Percentiles rank a stretch among this genome's conserved stretches.
Evolutionary conservation across 2,888 invertebrate species (phyloP).

Genomic region (Cordilura impudica): DNA sequence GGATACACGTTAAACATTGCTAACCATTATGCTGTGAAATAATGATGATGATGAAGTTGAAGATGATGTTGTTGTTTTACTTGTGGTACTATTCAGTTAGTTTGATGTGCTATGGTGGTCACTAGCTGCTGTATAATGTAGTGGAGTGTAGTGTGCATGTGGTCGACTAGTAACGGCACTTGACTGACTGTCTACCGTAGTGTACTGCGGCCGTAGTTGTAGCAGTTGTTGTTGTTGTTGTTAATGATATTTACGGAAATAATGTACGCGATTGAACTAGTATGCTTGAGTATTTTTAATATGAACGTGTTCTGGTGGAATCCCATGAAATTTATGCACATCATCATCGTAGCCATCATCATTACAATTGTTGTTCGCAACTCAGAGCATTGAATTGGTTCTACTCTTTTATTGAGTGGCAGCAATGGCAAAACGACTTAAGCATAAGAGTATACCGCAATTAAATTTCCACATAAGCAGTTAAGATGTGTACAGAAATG

Average conservation of each 20-base stretch:
- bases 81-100: slow-evolving; percentile 8
- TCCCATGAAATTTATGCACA: slow-evolving; percentile 49
- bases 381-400: slow-evolving; percentile 27
- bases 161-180: not conserved
- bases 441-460: slow-evolving; percentile 47
- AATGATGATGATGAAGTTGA: slow-evolving; percentile 24
- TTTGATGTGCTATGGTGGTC: not conserved
- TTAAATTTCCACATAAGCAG: slow-evolving; percentile 53
- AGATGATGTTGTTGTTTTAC: slow-evolving; percentile 12
- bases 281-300: not conserved
- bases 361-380: not conserved
- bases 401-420: slow-evolving; percentile 17
- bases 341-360: slow-evolving; percentile 14
- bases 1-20: slow-evolving; percentile 50
- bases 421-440: slow-evolving; percentile 26
- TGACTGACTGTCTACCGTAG: not conserved
- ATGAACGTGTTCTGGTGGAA: slow-evolving; percentile 12
- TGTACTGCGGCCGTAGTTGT: slow-evolving; percentile 6
- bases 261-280: not conserved
- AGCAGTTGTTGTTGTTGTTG: not conserved
- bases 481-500: slow-evolving; percentile 14
- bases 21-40: slow-evolving; percentile 30
- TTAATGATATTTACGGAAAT: not conserved
- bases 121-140: not conserved
- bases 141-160: not conserved